Evolutionary conservation across 2,797 vertebrate genomes (phyloP).

Genomic region (Phrynocephalus forsythii): DNA sequence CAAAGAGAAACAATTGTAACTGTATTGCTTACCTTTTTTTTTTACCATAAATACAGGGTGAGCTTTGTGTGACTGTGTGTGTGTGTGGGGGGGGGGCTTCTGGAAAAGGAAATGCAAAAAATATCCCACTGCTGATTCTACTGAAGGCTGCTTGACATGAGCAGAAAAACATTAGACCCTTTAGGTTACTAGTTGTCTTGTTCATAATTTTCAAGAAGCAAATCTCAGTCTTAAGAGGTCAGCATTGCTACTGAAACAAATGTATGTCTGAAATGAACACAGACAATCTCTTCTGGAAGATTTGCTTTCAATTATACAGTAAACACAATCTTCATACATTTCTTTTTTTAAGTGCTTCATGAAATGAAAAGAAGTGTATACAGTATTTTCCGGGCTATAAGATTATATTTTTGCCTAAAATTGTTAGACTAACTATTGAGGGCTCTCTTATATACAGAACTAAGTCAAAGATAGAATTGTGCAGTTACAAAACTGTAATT

Average conservation of each 20-base stretch:
- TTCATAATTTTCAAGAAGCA: neutral
- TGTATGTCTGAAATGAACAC: neutral
- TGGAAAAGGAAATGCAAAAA: neutral
- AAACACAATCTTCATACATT: neutral
- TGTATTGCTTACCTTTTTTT: neutral
- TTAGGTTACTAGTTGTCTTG: neutral
- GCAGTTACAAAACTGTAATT: no score
- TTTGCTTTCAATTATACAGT: constrained; percentile 45
- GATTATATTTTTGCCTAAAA: no score
- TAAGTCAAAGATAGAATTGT: no score
- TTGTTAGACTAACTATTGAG: no score
- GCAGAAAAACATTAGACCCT: neutral
- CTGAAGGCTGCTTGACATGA: neutral
- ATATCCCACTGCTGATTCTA: neutral
- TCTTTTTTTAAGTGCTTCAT: neutral
- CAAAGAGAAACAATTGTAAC: neutral
- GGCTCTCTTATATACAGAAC: no score
- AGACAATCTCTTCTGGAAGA: neutral
- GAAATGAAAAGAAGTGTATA: neutral
- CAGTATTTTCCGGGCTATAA: no score
- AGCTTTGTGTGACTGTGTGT: neutral
- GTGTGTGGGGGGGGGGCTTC: neutral
- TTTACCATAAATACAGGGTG: neutral
- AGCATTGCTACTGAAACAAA: constrained; percentile 1
- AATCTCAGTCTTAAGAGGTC: neutral